A percentile compares a stretch with the other conserved stretches of the same genome.
Evolutionary conservation across 2,888 invertebrate species (phyloP).

Genomic region (Xylota segnis): DNA sequence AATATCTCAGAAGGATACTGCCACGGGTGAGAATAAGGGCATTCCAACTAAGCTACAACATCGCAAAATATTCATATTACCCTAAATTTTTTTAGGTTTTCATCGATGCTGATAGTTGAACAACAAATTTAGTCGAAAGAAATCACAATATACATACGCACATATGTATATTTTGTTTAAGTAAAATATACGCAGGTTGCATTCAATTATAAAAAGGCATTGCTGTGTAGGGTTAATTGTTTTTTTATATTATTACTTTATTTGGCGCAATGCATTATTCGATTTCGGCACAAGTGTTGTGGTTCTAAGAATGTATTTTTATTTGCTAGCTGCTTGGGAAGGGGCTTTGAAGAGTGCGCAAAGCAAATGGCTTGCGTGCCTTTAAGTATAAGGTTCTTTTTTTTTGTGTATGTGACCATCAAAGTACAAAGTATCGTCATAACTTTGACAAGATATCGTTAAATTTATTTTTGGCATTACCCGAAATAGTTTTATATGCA

Average conservation of each 20-base stretch:
- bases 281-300: not conserved
- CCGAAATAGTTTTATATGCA: not conserved
- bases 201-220: not conserved
- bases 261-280: constrained; percentile 9
- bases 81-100: too few species aligned
- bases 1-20: too few species aligned
- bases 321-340: constrained; percentile 20
- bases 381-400: constrained; percentile 5
- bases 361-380: constrained; percentile 36
- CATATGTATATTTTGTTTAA: not conserved
- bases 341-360: constrained; percentile 9
- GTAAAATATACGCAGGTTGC: not conserved
- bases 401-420: not conserved
- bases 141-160: too few species aligned
- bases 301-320: not conserved
- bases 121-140: too few species aligned
- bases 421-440: not conserved
- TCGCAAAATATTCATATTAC: too few species aligned
- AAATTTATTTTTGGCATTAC: not conserved
- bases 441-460: not conserved
- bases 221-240: constrained; percentile 8
- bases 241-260: not conserved
- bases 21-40: too few species aligned
- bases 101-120: too few species aligned
- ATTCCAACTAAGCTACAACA: too few species aligned